Conservation (phyloP, 53 echinoderm and acorn worm species). For the Henricia sp. region DNA sequence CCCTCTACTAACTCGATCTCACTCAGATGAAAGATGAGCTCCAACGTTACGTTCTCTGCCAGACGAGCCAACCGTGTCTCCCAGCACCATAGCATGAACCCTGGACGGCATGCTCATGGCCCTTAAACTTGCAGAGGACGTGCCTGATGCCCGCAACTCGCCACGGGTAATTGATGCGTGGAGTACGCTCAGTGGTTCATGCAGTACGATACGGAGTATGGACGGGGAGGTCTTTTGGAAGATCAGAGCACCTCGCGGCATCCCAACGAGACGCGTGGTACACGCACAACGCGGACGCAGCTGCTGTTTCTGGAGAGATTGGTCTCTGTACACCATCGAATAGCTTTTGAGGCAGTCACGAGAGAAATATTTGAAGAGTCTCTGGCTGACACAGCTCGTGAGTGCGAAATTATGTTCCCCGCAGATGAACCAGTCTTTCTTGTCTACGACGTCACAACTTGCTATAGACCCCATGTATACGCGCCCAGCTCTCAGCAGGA, state of each 20-base stretch:
- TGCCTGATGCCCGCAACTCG: slow-evolving; percentile 37
- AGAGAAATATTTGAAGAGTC: slow-evolving; percentile 22
- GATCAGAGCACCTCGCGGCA: not conserved
- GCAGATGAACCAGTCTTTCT: slow-evolving; percentile 26
- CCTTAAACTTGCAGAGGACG: slow-evolving; percentile 49
- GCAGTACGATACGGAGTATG: slow-evolving; percentile 44
- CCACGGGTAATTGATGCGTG: slow-evolving; percentile 19
- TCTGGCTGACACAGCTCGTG: slow-evolving; percentile 38
- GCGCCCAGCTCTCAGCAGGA: slow-evolving; percentile 37
- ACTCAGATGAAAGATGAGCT: slow-evolving; percentile 1
- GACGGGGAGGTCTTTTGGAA: slow-evolving; percentile 40
- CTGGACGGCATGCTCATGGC: slow-evolving; percentile 46
- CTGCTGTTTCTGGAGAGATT: slow-evolving; percentile 25
- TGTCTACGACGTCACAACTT: slow-evolving; percentile 47
- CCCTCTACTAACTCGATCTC: slow-evolving; percentile 1
- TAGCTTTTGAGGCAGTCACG: slow-evolving; percentile 42
- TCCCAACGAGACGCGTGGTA: slow-evolving; percentile 27
- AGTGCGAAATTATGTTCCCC: slow-evolving; percentile 46
- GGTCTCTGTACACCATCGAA: slow-evolving; percentile 22
- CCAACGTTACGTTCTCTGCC: not conserved
- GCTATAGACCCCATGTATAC: too few species aligned
- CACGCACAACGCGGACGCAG: slow-evolving; percentile 34
- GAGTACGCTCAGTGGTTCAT: slow-evolving; percentile 41
- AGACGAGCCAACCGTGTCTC: slow-evolving; percentile 16
- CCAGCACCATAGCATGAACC: slow-evolving; percentile 10